Base-by-base conservation (phyloP, 2,888 invertebrate species). In the Netelia fuscicornis region DNA sequence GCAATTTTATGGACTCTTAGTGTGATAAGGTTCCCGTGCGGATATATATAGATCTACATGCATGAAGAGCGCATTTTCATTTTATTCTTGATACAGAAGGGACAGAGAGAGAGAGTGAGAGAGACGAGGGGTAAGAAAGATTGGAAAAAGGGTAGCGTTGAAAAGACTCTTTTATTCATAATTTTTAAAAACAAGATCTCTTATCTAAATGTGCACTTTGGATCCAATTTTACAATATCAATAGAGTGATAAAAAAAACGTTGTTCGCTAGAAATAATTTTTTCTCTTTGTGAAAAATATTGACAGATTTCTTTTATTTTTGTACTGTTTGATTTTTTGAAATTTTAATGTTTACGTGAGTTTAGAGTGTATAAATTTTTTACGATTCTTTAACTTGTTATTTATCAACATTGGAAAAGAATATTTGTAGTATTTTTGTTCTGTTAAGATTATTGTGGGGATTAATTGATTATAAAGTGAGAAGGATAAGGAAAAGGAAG, bases 401-500 rank as follows among this genome's bases (percentile, higher is more conserved):
- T 37, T 37, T 37, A 37, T 37, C 37, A 6, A 6, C 6, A 6
- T 37, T 37, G 37, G 6, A 37, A 37, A 37, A 37, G 5, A 37
- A 37, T 37, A 13, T 13, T 48, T 48, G 13, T 48, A n/a, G 25
- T 10, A 58, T 56, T 54, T 67, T 54, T 11, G 0, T 48, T 48
- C 13, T 48, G 8, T 48, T 13, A 48, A 13, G 48, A 48, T 48
- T 58, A 30, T 10, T 67, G 11, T 30, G 52, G 25, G 20, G 23
- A 17, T 62, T 56, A 72, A 48, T 62, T 23, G 48, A 42, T 10
- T 62, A 20, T 44, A 71, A 48, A 56, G 48, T 48, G 3, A 54
- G 13, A 54, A n/a, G 11, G 11, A 44, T 54, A 25, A 30, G 1
- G 30, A 60, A 58, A 88, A 91, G 86, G 87, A 87, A 84, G 5